Conservation (phyloP, 2,797 vertebrate genomes). For the Catharus ustulatus region DNA sequence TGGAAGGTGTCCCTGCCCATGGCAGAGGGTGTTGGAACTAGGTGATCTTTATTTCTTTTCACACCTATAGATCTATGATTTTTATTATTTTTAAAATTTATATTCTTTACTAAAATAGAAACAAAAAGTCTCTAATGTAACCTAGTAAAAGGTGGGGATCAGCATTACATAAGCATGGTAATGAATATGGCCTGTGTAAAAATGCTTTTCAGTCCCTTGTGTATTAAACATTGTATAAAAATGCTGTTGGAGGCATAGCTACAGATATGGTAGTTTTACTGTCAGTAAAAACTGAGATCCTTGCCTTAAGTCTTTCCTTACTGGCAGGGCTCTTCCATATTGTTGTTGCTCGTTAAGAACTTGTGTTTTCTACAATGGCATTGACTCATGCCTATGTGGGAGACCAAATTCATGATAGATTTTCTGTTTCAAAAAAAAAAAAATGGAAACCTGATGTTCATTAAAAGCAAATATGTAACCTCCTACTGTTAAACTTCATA, state of each 20-base stretch:
- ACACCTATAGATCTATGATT: neutral
- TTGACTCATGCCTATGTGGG: constrained; percentile 46
- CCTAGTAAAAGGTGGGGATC: neutral
- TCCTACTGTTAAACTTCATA: constrained; percentile 13
- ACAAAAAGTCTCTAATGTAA: neutral
- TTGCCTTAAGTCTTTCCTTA: neutral
- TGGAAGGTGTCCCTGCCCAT: neutral
- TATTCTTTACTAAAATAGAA: neutral
- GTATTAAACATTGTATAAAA: neutral
- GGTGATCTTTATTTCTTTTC: neutral
- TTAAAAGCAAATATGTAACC: constrained; percentile 52
- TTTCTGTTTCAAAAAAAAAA: constrained; percentile 18
- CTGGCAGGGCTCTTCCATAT: neutral
- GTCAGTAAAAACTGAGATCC: neutral
- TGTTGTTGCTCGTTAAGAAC: neutral
- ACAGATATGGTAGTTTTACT: neutral
- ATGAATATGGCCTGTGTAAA: neutral
- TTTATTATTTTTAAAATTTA: neutral
- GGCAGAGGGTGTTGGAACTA: neutral
- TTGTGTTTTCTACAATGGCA: constrained; percentile 23
- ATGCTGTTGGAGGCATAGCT: neutral
- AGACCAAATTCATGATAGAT: constrained; percentile 29
- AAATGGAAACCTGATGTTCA: constrained; percentile 24
- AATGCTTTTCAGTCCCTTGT: neutral
- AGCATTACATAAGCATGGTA: neutral